Evolutionary conservation across 2,797 vertebrate species (phyloP), one percentile per base, ranked within the genome.

Genomic region (Sebastes flavidus): DNA sequence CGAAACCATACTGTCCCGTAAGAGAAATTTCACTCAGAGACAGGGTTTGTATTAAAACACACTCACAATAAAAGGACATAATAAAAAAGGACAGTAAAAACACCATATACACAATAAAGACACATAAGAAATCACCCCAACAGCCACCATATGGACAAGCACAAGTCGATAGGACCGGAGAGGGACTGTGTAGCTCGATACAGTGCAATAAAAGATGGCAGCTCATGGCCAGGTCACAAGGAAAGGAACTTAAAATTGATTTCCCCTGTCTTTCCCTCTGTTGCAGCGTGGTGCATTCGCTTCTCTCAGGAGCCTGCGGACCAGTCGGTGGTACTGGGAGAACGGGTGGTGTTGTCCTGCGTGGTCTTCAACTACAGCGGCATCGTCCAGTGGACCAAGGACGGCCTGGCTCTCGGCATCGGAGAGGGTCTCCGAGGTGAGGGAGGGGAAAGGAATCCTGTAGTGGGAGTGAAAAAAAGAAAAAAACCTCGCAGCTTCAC

Each of bases 321-420:
- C 88, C 97, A 97, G 95, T 97, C 97, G 0, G 98, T 99, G 95
- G 97, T 99, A 22, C 95, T 98, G 1, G 98, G 98, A 0, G 97
- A 98, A 73, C 92, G 95, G 49, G 97, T 97, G 2, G 95, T 97
- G 36, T 92, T 99, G 49, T 96, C 97, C 87, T 99, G 98, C 4
- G 95, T 98, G 82, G 96, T 99, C 77, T 97, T 97, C 91, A 99
- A 99, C 90, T 99, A 99, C 93, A 98, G 96, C 0, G 98, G 98
- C 55, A 99, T 99, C 7, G 97, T 99, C 80, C 98, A 99, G 90
- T 99, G 98, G 98, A 99, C 98, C 94, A 99, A 99, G 89, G 98
- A 99, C 1, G 98, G 98, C 4, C 94, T 99, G 25, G 98, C 98
- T 0, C 96, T 99, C 56, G 98, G 98, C 13, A 95, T 98, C 82